Percentiles rank a stretch among this genome's conserved stretches.
Conservation (phyloP, 2,888 invertebrate genomes). For the Nasonia oneida region DNA sequence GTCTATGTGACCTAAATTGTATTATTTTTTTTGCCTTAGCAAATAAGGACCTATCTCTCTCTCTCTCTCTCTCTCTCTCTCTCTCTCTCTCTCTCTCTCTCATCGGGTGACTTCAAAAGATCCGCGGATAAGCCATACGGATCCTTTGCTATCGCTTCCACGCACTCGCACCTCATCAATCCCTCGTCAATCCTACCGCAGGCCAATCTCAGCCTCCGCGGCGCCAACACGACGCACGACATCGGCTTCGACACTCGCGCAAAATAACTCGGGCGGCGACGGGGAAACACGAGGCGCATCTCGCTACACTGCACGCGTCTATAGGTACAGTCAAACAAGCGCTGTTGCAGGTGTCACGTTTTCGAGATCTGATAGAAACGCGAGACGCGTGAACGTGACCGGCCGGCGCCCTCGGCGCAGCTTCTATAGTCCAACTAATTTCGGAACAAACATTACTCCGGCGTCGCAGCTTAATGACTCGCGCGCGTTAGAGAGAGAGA, state of each 20-base stretch:
- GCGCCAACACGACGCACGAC: not conserved
- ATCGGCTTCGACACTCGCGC: slow-evolving; percentile 8
- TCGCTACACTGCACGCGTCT: not conserved
- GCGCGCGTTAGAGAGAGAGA: not conserved
- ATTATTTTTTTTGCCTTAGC: too few relatives aligned
- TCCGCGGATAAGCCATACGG: not conserved
- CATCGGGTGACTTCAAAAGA: not conserved
- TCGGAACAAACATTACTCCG: slow-evolving; percentile 54
- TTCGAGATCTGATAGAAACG: not conserved
- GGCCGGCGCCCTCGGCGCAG: not conserved
- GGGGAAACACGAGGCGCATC: not conserved
- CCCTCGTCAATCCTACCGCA: not conserved
- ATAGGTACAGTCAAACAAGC: too few relatives aligned
- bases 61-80: not conserved
- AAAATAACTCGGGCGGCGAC: slow-evolving; percentile 34
- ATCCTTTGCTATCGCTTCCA: not conserved
- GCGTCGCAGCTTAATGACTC: slow-evolving; percentile 49
- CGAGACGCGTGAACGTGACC: slow-evolving; percentile 42
- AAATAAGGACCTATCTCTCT: too few relatives aligned
- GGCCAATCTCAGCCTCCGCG: not conserved
- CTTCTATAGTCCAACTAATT: slow-evolving; percentile 50
- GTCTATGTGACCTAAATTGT: too few relatives aligned
- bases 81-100: not conserved
- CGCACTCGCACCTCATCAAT: not conserved
- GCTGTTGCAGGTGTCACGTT: slow-evolving; percentile 45